Base-by-base conservation (phyloP, 2,113 vertebrate species). In the Mormoops blainvillei region DNA sequence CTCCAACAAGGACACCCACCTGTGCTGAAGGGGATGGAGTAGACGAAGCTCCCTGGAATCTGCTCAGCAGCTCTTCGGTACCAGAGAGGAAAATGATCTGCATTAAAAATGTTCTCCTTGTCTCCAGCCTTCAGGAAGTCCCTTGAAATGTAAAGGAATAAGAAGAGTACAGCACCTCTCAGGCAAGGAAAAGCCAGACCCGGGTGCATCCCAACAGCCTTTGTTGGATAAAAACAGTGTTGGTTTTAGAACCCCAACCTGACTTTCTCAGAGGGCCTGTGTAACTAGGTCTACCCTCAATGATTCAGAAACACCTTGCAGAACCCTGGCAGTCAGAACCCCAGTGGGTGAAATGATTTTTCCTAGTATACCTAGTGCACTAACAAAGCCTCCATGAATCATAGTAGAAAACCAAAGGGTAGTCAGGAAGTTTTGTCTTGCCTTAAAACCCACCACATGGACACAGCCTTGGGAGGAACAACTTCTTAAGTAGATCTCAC, bases 51-150 rank as follows among this genome's bases (percentile, higher is more conserved):
- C 16, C 99, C 99, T 4, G 99, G 99, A 97, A 99, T 99, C 98
- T 99, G 99, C 74, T 99, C 99, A 7, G 99, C 99, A 0, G 99
- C 99, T 98, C 99, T 99, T 98, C 99, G 99, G 98, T 99, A 99
- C 99, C 99, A 99, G 91, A 99, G 98, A 58, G 99, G 99, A 86
- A 99, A 99, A 98, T 99, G 99, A 96, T 99, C 99, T 24, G 99
- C 99, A 5, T 99, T 99, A 94, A 99, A 99, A 98, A 99, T 99
- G 61, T 99, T 99, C 97, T 99, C 99, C 97, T 99, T 99, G 98
- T 99, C 99, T 97, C 99, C 99, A 94, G 99, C 99, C 97, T 99
- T 99, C 98, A 99, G 98, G 98, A 99, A 99, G 98, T 99, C 99
- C 99, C 99, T 99, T 99, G 98, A 99, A 98, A 98, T 98, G 98